These are phyloP conservation scores for Deilephila elpenor DNA, from an alignment of 2,888 invertebrate species.

Conservation along the genomic window DNA sequence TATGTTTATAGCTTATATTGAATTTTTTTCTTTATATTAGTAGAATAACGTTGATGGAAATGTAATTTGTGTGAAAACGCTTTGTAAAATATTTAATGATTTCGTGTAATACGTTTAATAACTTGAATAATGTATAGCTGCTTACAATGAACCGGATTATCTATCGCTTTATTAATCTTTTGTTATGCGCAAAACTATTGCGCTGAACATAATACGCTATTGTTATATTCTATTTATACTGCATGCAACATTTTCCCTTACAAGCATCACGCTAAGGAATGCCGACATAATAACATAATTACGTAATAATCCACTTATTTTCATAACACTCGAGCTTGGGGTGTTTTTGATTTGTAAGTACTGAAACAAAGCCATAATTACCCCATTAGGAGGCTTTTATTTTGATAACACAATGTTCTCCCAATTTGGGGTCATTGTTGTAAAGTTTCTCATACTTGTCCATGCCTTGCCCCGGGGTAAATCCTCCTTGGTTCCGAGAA, in stretches of 20 bases:
- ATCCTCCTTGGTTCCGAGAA: slow-evolving; percentile 2
- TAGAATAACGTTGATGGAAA: background rate
- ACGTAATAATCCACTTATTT: background rate
- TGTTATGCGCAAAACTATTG: no score
- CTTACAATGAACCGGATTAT: no score
- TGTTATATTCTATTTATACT: no score
- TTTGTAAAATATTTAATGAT: no score
- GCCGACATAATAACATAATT: background rate
- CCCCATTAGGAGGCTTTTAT: background rate
- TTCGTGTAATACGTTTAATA: no score
- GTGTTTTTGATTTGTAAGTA: no score
- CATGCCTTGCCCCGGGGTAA: slow-evolving; percentile 16
- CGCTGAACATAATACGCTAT: no score
- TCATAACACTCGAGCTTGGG: background rate
- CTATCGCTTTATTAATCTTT: no score
- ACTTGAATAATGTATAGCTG: no score
- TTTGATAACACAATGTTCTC: background rate
- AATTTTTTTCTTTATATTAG: background rate
- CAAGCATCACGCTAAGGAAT: no score
- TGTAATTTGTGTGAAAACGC: background rate
- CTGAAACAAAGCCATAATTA: slow-evolving; percentile 16
- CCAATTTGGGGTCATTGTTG: slow-evolving; percentile 14
- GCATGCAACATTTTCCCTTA: no score
- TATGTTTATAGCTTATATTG: background rate
- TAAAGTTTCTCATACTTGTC: slow-evolving; percentile 14